Evolutionary conservation across 2,113 vertebrate genomes (phyloP).

Genomic region (Lampris megalopsis): DNA sequence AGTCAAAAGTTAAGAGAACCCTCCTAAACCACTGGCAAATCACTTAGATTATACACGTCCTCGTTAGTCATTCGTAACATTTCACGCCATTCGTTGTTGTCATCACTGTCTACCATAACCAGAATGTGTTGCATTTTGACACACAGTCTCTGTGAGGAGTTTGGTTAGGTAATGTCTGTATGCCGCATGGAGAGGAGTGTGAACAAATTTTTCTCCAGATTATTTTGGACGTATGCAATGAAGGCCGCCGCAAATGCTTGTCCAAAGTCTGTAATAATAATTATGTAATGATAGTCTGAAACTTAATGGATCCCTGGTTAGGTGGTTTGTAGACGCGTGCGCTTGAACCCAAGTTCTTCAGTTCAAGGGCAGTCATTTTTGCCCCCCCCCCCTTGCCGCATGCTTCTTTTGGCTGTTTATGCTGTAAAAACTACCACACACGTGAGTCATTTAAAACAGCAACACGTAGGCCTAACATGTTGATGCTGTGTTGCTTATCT

Average conservation of each 20-base stretch:
- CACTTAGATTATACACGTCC: slow-evolving; percentile 31
- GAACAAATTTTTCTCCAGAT: slow-evolving; percentile 15
- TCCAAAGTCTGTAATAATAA: slow-evolving; percentile 20
- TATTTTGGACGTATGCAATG: slow-evolving; percentile 3
- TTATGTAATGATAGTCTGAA: neutral
- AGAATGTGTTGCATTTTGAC: slow-evolving; percentile 29
- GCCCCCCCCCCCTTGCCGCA: too few relatives aligned
- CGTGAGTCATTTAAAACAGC: too few relatives aligned
- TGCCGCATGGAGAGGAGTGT: slow-evolving; percentile 25
- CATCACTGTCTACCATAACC: slow-evolving; percentile 44
- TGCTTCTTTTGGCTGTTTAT: too few relatives aligned
- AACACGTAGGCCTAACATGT: neutral
- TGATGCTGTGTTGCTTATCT: neutral
- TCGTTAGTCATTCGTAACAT: slow-evolving; percentile 47
- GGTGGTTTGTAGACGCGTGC: too few relatives aligned
- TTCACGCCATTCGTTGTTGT: slow-evolving; percentile 57
- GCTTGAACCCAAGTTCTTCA: neutral
- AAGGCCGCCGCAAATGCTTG: neutral
- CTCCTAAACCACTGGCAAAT: slow-evolving; percentile 41
- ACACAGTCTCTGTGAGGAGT: slow-evolving; percentile 1
- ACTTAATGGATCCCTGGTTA: slow-evolving; percentile 1
- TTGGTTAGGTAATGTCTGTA: slow-evolving; percentile 43
- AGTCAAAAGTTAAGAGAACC: slow-evolving; percentile 24
- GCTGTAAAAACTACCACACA: too few relatives aligned
- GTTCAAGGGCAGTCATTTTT: neutral